A percentile compares a stretch with the other conserved stretches of the same genome.
Conservation (phyloP, 1,140 invertebrate genomes). For the Latrodectus geometricus region DNA sequence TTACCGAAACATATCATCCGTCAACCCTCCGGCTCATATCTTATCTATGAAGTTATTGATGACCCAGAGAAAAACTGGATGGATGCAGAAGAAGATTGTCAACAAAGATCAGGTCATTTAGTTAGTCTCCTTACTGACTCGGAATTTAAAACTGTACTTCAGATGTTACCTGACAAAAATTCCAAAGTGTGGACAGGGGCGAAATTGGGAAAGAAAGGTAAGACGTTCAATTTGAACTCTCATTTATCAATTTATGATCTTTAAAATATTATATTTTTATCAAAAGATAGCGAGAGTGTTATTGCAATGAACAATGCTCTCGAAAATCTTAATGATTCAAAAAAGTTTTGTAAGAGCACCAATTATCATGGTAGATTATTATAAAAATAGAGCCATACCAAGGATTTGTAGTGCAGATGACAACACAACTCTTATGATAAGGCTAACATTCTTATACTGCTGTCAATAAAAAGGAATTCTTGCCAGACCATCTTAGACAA, state of each 20-base stretch:
- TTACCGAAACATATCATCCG: background rate
- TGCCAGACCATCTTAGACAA: too few relatives aligned
- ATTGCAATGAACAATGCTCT: too few relatives aligned
- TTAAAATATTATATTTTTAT: too few relatives aligned
- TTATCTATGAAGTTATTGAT: constrained; percentile 14
- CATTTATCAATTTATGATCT: background rate
- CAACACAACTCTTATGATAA: too few relatives aligned
- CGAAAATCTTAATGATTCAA: too few relatives aligned
- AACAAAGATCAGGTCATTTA: constrained; percentile 27
- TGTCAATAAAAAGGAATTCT: too few relatives aligned
- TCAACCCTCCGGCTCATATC: background rate
- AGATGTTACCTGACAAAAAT: constrained; percentile 20
- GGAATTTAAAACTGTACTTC: constrained; percentile 16
- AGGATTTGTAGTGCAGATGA: too few relatives aligned
- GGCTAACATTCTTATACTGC: too few relatives aligned
- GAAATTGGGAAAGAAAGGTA: constrained; percentile 26
- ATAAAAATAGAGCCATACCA: too few relatives aligned
- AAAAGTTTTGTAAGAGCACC: too few relatives aligned
- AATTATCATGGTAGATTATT: too few relatives aligned
- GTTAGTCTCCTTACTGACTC: constrained; percentile 12
- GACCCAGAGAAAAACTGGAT: background rate
- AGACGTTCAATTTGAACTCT: background rate
- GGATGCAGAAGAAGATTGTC: constrained; percentile 37
- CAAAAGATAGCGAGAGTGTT: too few relatives aligned
- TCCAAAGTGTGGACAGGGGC: constrained; percentile 34